Evolutionary conservation across 2,888 invertebrate species (phyloP).

Genomic region (Choristoneura rosaceana): DNA sequence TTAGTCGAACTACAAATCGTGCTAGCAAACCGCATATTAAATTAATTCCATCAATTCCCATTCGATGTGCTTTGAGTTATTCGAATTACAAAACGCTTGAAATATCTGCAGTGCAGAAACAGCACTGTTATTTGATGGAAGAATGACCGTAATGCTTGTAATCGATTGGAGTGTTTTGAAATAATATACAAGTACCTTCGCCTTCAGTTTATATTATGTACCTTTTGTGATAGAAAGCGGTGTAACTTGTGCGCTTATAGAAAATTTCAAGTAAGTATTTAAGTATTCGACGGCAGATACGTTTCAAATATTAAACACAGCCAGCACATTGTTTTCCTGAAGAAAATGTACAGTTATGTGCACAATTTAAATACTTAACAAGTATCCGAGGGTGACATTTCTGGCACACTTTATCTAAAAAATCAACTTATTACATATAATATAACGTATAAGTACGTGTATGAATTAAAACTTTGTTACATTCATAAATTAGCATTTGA

Average conservation of each 20-base stretch:
- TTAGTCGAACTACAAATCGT: conserved; percentile 22
- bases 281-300: too few species aligned
- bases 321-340: too few species aligned
- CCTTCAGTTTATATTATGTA: neutral
- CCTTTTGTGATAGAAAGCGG: neutral
- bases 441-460: neutral
- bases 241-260: neutral
- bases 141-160: conserved; percentile 24
- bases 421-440: too few species aligned
- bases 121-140: conserved; percentile 7
- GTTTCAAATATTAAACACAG: too few species aligned
- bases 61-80: conserved; percentile 36
- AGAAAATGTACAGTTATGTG: too few species aligned
- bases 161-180: conserved; percentile 30
- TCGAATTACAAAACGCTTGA: conserved; percentile 34
- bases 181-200: neutral
- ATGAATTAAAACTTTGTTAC: neutral
- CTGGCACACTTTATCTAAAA: too few species aligned
- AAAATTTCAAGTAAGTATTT: too few species aligned
- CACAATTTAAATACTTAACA: too few species aligned
- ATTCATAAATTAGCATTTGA: neutral
- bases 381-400: too few species aligned
- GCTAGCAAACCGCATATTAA: conserved; percentile 33
- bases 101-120: conserved; percentile 19
- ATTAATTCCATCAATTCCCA: conserved; percentile 32